These are phyloP conservation scores for Callocephalon fimbriatum DNA, from an alignment of 2,113 vertebrate genomes.

Conservation along the genomic window DNA sequence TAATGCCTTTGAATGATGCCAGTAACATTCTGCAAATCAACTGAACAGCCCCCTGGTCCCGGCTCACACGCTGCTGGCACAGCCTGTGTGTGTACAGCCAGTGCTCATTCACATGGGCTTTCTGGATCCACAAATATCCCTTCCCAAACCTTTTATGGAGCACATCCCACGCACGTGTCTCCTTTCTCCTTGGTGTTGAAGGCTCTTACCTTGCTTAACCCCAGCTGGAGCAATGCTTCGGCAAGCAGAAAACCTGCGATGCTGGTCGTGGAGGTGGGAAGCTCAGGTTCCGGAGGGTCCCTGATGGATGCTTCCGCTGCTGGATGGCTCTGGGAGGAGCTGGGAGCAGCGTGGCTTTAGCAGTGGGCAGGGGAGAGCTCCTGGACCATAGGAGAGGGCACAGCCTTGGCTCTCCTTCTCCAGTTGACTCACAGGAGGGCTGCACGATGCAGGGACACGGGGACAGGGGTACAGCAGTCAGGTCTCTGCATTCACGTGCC, in stretches of 20 bases:
- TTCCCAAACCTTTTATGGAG: not conserved
- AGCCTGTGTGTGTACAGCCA: not conserved
- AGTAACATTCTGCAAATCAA: not conserved
- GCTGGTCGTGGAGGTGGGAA: not conserved
- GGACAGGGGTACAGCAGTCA: not conserved
- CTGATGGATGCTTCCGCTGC: not conserved
- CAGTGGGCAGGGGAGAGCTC: not conserved
- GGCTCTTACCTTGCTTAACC: slow-evolving; percentile 38
- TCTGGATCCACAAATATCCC: not conserved
- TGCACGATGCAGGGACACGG: not conserved
- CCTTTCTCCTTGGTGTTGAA: not conserved
- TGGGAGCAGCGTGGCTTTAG: not conserved
- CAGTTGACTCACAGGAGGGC: accelerated
- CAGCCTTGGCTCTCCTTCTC: not conserved
- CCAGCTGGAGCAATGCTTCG: not conserved
- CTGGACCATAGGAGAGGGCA: not conserved
- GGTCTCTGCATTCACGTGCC: not conserved
- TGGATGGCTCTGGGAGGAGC: not conserved
- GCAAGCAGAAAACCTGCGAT: not conserved
- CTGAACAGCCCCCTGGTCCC: not conserved
- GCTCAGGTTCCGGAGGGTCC: not conserved
- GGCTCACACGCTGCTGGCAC: not conserved
- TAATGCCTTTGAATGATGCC: not conserved
- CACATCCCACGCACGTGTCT: not conserved
- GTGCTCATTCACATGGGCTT: not conserved